Conservation (phyloP, 2,888 invertebrate genomes). For the Catocala fraxini region DNA sequence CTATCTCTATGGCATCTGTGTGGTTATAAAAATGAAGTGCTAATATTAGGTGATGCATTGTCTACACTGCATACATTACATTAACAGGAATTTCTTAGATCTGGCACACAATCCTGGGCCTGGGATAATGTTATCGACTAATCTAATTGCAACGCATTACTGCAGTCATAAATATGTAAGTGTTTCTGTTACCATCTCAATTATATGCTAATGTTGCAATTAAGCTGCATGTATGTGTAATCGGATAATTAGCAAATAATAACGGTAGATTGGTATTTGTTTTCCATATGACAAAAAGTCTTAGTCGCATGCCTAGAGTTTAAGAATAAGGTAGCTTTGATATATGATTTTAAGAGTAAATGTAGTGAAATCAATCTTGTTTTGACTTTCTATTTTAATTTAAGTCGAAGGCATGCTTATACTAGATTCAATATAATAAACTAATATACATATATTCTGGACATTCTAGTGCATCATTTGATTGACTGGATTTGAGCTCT, state of each 20-base stretch:
- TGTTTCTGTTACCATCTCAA: slow-evolving; percentile 27
- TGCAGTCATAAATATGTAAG: slow-evolving; percentile 26
- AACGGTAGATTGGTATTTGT: slow-evolving; percentile 18
- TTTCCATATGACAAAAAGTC: slow-evolving; percentile 22
- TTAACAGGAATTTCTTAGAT: not conserved
- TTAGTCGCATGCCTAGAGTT: not conserved
- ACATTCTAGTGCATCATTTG: no score
- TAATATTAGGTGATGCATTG: not conserved
- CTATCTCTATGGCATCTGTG: no score
- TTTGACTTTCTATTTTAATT: no score
- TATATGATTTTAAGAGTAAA: no score
- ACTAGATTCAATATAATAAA: no score
- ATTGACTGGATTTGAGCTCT: no score
- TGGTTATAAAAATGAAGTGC: not conserved
- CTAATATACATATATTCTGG: no score
- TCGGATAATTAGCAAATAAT: slow-evolving; percentile 40
- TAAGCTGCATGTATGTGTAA: slow-evolving; percentile 26
- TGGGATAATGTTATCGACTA: slow-evolving; percentile 18
- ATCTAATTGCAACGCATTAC: slow-evolving; percentile 21
- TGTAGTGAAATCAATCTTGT: no score
- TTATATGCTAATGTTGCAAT: slow-evolving; percentile 42
- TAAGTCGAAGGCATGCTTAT: no score
- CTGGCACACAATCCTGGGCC: slow-evolving; percentile 15
- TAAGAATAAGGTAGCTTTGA: no score
- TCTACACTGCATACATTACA: not conserved